Evolutionary conservation across 2,888 invertebrate species (phyloP), one percentile per base, ranked within the genome.

Genomic region (Sarcophaga variegata): DNA sequence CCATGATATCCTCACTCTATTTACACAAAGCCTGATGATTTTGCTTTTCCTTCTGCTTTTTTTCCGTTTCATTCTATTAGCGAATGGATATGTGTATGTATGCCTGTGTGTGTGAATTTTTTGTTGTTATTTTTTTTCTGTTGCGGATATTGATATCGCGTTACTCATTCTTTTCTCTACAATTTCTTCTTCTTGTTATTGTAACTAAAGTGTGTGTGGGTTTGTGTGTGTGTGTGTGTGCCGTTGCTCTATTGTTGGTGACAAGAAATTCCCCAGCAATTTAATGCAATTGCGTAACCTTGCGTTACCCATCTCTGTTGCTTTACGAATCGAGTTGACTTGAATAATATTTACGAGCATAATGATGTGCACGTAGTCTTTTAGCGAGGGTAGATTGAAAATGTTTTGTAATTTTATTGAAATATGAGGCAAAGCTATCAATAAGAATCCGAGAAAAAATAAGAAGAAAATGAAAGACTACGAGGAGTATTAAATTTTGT

Each of bases 191-290:
- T 54, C 54, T 85, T 89, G 87, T 89, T 88, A 20, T 69, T 76
- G 59, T 70, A 54, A 64, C 45, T 77, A 20, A 20, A 70, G 72
- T 82, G 14, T 14, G 11, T 49, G 49, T 49, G 10, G 14, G 11
- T 0, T 67, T 62, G 11, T 54, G 20, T 66, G 75, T 63, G 22
- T 49, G 27, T 59, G 22, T 49, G 27, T 59, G 6, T 66, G 63
- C 22, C 54, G 17, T n/a, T 66, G 64, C 17, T 45, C 45, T 75
- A 62, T 63, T 70, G 63, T 66, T 49, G 76, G 71, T 81, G 75
- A 81, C 90, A 90, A 89, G 91, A 89, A 90, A 92, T 92, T 92
- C 90, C 91, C 91, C 89, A 90, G 90, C 81, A 88, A 88, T 88
- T 87, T 87, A 14, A 17, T 72, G 81, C 77, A 88, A 86, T 88